Conservation (phyloP, 2,888 invertebrate species). For the Notodonta ziczac region DNA sequence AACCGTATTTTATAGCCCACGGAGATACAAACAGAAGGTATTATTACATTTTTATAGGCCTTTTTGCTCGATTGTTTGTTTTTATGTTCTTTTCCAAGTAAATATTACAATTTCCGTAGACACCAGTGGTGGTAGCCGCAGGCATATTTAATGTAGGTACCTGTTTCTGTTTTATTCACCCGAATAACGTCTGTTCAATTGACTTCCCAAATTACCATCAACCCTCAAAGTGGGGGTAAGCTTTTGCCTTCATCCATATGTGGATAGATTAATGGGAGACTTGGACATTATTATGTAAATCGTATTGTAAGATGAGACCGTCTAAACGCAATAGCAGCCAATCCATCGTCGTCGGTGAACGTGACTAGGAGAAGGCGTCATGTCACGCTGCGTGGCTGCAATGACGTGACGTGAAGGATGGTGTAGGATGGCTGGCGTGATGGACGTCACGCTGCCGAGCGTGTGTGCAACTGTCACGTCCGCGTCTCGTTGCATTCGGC, state of each 20-base stretch:
- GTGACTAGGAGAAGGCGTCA: conserved; percentile 20
- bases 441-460: conserved; percentile 23
- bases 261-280: conserved; percentile 22
- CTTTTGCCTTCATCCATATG: conserved; percentile 13
- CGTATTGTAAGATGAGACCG: conserved; percentile 12
- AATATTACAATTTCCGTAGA: conserved; percentile 29
- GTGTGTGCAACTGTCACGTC: conserved; percentile 17
- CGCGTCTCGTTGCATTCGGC: conserved; percentile 20
- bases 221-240: conserved; percentile 14
- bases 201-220: conserved; percentile 18
- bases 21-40: conserved; percentile 35
- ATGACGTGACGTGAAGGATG: conserved; percentile 13
- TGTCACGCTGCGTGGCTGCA: conserved; percentile 16
- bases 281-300: conserved; percentile 31
- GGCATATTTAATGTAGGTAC: conserved; percentile 1
- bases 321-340: conserved; percentile 16
- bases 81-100: conserved; percentile 31
- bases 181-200: neutral
- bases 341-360: conserved; percentile 30
- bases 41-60: conserved; percentile 40
- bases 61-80: conserved; percentile 40
- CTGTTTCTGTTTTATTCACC: neutral
- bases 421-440: conserved; percentile 22
- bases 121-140: conserved; percentile 9
- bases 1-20: conserved; percentile 32